Percentiles rank a stretch among this genome's conserved stretches.
These are phyloP conservation scores for Neoseiulus cucumeris DNA, from an alignment of 1,140 invertebrate genomes.

Conservation along the genomic window DNA sequence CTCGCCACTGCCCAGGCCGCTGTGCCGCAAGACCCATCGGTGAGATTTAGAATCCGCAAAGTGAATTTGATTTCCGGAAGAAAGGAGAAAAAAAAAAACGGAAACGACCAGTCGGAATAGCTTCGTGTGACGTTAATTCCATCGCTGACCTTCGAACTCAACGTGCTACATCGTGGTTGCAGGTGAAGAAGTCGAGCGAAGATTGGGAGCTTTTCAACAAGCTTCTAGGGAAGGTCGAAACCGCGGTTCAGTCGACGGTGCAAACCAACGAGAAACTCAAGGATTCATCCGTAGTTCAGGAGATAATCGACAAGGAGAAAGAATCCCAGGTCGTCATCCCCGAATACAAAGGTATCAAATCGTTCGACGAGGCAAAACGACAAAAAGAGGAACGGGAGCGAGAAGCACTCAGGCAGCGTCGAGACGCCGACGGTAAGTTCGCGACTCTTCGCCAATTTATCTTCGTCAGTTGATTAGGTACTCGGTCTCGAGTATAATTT, in stretches of 20 bases:
- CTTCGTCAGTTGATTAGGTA: not conserved
- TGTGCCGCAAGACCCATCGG: not conserved
- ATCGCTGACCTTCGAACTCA: not conserved
- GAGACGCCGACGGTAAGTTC: not conserved
- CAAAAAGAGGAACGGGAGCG: not conserved
- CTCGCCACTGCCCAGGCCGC: not conserved
- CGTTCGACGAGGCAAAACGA: not conserved
- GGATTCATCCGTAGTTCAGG: not conserved
- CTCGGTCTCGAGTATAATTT: no score
- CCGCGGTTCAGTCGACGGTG: not conserved
- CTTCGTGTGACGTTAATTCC: not conserved
- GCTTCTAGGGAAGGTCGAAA: not conserved
- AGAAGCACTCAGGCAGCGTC: not conserved
- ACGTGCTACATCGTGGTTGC: not conserved
- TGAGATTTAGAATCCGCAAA: not conserved
- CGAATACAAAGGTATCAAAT: slow-evolving; percentile 1
- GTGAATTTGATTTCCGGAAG: not conserved
- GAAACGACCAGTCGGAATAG: not conserved
- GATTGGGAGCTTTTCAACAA: slow-evolving; percentile 7
- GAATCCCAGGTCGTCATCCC: not conserved
- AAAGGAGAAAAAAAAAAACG: not conserved
- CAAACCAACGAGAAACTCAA: not conserved
- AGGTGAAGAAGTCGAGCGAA: slow-evolving; percentile 7
- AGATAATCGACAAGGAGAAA: not conserved
- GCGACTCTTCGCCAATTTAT: not conserved